Conservation (phyloP, 2,113 vertebrate species). For the Microcebus murinus region DNA sequence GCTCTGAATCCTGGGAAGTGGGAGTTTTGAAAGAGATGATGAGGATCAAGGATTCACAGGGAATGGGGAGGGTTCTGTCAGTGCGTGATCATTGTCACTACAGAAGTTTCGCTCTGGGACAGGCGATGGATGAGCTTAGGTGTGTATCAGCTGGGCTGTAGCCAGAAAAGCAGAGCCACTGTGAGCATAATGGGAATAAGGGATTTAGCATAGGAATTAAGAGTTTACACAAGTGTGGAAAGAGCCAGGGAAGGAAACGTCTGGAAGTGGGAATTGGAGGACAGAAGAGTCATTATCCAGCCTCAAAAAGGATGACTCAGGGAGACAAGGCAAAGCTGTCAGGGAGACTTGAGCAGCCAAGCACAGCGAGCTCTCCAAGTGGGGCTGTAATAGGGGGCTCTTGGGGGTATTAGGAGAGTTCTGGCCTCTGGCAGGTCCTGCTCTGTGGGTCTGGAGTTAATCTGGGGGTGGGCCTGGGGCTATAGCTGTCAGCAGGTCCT, state of each 20-base stretch:
- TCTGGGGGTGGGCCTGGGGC: background rate
- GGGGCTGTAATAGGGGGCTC: background rate
- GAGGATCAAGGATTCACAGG: background rate
- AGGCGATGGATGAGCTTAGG: background rate
- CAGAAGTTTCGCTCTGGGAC: background rate
- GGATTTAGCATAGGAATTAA: background rate
- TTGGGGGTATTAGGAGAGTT: accelerated
- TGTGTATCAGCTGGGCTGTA: background rate
- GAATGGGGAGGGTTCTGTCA: background rate
- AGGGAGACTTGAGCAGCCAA: background rate
- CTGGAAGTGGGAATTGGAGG: background rate
- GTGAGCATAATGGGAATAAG: background rate
- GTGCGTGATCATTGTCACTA: background rate
- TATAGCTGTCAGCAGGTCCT: background rate
- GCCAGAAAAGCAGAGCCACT: background rate
- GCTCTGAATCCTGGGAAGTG: background rate
- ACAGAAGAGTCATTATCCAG: background rate
- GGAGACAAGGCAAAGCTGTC: background rate
- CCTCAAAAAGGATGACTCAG: background rate
- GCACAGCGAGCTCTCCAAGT: background rate
- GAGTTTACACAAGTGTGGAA: background rate
- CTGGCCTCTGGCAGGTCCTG: background rate
- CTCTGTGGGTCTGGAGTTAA: background rate
- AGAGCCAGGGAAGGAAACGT: background rate
- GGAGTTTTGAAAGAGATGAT: background rate